Base-by-base conservation (phyloP, 2,113 vertebrate species). In the Gorsachius goisagi region DNA sequence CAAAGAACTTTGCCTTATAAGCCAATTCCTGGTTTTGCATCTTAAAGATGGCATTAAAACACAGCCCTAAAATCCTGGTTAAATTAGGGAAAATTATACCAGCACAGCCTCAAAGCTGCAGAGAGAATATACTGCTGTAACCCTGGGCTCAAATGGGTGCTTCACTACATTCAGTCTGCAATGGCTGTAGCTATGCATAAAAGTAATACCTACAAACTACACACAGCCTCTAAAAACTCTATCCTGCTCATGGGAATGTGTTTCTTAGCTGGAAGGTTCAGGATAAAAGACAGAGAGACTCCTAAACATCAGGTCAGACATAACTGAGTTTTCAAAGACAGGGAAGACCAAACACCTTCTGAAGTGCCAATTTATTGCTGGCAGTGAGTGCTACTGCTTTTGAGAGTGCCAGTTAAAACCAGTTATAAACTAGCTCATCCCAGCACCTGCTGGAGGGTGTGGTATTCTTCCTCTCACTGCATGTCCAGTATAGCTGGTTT, bases 401-500 rank as follows among this genome's bases (percentile, higher is more conserved):
- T 47, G 32, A 50, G 9, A 6, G 15, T 53, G 26, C 56, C 76
- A 71, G 16, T 64, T 69, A 62, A 41, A 74, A 69, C 10, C 84
- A 73, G 50, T 67, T 69, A 73, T 15, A 56, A 50, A 11, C 4
- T 1, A 85, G 55, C 5, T 32, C 26, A 41, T 5, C 17, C 35
- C 41, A 74, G 60, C 5, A 22, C 66, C 33, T 50, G 33, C 32
- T 41, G 35, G 32, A 67, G 24, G 1, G 2, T 0, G 1, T 1
- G 0, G 18, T 33, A 3, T 14, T 66, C 50, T 39, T 53, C 21
- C 18, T 7, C 15, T 49, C 10, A 7, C 27, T 69, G 32, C n/a
- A 45, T 33, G 47, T 66, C 47, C 67, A 62, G 44, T 11, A 44
- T 15, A 75, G 47, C 0, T 74, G 15, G 4, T 35, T 67, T 78